Conservation (phyloP, 2,888 invertebrate species). For the Caenorhabditis sp. region DNA sequence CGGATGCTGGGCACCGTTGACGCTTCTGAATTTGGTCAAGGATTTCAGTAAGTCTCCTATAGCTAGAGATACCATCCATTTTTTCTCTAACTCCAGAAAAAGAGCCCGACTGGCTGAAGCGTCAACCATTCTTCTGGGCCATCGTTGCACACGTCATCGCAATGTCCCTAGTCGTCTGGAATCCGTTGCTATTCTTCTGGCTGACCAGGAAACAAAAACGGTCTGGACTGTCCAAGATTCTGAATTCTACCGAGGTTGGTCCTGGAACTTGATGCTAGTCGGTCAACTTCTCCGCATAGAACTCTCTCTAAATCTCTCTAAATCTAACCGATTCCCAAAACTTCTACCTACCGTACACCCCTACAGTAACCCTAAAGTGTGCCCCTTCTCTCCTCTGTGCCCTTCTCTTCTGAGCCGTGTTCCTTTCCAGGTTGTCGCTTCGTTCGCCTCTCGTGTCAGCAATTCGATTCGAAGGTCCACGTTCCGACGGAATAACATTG, state of each 20-base stretch:
- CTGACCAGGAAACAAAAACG: conserved; percentile 82
- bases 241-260: conserved; percentile 81
- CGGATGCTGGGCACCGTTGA: conserved; percentile 82
- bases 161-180: conserved; percentile 82
- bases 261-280: no score
- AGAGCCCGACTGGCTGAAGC: conserved; percentile 75
- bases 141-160: conserved; percentile 81
- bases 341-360: neutral
- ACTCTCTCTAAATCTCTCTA: no score
- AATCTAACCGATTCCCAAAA: no score
- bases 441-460: conserved; percentile 71
- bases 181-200: conserved; percentile 83
- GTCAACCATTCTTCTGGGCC: conserved; percentile 81
- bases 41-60: conserved; percentile 78
- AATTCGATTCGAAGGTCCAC: conserved; percentile 68
- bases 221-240: conserved; percentile 76
- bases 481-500: conserved; percentile 63
- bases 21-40: conserved; percentile 80
- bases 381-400: neutral
- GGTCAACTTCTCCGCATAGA: no score
- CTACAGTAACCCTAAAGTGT: conserved; percentile 12
- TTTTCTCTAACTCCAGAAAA: conserved; percentile 72
- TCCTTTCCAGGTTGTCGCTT: conserved; percentile 70
- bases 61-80: neutral
- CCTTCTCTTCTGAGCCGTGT: neutral